phyloP scores from a whole-genome alignment of 2,797 vertebrate genomes.

The Argya squamiceps region DNA sequence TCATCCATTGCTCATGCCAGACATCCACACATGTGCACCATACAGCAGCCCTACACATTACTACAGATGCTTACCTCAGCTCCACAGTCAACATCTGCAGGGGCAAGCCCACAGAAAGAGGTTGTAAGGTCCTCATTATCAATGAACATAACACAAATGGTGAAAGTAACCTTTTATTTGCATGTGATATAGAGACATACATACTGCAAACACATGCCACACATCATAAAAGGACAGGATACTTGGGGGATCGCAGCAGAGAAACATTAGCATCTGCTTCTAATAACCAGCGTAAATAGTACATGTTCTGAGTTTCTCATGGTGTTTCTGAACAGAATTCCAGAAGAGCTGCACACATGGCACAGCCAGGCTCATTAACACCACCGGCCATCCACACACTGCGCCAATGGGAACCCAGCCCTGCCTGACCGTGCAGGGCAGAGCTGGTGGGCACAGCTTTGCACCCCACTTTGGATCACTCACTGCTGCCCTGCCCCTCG shows the following conservation, averaged over 20 bases:
- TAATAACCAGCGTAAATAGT: constrained; percentile 64
- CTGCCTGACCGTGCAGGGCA: background rate
- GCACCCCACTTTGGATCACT: background rate
- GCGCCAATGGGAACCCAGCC: background rate
- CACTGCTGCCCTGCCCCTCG: background rate
- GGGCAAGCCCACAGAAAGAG: constrained; percentile 63
- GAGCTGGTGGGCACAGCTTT: background rate
- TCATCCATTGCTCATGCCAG: constrained; percentile 9
- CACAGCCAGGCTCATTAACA: constrained; percentile 24
- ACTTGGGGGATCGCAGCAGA: constrained; percentile 69
- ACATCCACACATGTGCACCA: constrained; percentile 56
- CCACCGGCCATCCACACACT: background rate
- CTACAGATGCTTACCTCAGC: constrained; percentile 67
- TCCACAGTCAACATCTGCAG: constrained; percentile 62
- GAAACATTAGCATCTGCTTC: constrained; percentile 70
- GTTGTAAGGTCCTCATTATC: constrained; percentile 74
- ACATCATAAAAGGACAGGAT: constrained; percentile 76
- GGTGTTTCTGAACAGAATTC: constrained; percentile 58
- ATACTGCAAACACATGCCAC: constrained; percentile 75
- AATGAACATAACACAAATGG: constrained; percentile 75
- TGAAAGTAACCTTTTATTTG: constrained; percentile 77
- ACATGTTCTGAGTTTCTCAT: constrained; percentile 67
- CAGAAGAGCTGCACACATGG: constrained; percentile 26
- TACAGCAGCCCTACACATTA: constrained; percentile 10
- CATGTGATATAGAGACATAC: constrained; percentile 69